Percentiles rank a stretch among this genome's conserved stretches.
Conservation (phyloP, 2,888 invertebrate genomes). For the Dasysyrphus albostriatus region DNA sequence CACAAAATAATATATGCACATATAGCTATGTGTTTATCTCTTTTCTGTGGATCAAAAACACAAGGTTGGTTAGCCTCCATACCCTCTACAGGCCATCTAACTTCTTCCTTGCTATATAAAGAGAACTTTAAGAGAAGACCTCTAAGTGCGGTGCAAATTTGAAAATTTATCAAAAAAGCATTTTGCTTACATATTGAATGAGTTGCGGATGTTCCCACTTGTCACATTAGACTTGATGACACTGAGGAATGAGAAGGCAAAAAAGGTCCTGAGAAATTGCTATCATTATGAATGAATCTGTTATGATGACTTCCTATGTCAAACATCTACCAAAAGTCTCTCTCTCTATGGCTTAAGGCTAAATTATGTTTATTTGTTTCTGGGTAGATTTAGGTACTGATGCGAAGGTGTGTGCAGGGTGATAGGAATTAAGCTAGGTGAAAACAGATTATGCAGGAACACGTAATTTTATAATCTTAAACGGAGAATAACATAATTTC, state of each 20-base stretch:
- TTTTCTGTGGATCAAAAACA: slow-evolving; percentile 1
- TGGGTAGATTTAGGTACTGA: not conserved
- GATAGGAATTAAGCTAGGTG: not conserved
- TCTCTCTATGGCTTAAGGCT: not conserved
- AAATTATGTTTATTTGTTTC: not conserved
- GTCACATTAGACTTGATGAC: slow-evolving; percentile 27
- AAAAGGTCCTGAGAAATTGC: slow-evolving; percentile 49
- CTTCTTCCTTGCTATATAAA: not conserved
- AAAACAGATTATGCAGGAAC: slow-evolving; percentile 28
- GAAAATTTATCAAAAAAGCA: slow-evolving; percentile 60
- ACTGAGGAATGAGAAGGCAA: not conserved
- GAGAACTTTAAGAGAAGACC: slow-evolving; percentile 13
- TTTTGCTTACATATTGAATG: slow-evolving; percentile 42
- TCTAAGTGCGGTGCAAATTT: slow-evolving; percentile 30
- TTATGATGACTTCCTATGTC: slow-evolving; percentile 44
- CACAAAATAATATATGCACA: not conserved
- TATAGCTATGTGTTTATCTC: slow-evolving; percentile 16
- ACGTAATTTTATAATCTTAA: slow-evolving; percentile 14
- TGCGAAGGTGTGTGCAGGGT: not conserved
- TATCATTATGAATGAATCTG: slow-evolving; percentile 44
- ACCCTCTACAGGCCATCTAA: no score
- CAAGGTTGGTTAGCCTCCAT: not conserved
- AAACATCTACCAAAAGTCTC: slow-evolving; percentile 17
- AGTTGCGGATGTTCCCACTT: slow-evolving; percentile 39
- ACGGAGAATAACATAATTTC: slow-evolving; percentile 34